Base-by-base conservation (phyloP, 2,888 invertebrate genomes). In the Lithosia quadra region DNA sequence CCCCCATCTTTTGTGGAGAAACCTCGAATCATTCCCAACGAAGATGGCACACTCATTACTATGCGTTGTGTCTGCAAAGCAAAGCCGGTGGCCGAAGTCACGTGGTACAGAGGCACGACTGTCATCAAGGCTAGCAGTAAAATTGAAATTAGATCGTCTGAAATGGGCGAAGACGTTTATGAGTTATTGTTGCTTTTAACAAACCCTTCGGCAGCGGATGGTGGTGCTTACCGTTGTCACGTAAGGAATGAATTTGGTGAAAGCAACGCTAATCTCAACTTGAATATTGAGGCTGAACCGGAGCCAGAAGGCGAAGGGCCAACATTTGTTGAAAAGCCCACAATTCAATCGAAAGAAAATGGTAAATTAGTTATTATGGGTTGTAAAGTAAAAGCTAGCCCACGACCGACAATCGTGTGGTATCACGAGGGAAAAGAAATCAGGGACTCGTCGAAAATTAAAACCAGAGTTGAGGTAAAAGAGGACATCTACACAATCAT, bases 21-120 rank as follows among this genome's bases (percentile, higher is more conserved):
- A 96, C 99, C 99, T 78, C 97, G 98, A 95, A 99, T 99, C 95
- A 99, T 99, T 96, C 99, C 99, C 90, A 99, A 99, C 95, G 99
- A 99, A 92, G 98, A 97, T 88, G 99, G 99, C 84, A 99, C 99
- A 82, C 96, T 99, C 86, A 99, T 99, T 86, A 98, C 98, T 75
- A 99, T 99, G 98, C 98, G 99, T 94, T 99, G 99, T 95, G 97
- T 98, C 89, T 98, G 98, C 93, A 98, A 98, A 93, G 99, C 99
- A 60, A 98, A 98, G 94, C 99, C 99, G 78, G 98, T 98, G 92
- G 99, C 99, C 61, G 97, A 97, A 83, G 98, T 99, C 74, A 98
- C 97, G 79, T 99, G 99, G 99, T 98, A 97, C 95, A 96, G 98
- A 87, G 99, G 98, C 83, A 97, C 97, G 84, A 98, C 97, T 78